phyloP scores from a whole-genome alignment of 2,797 vertebrate genomes.

The Muraenolepis orangiensis region DNA sequence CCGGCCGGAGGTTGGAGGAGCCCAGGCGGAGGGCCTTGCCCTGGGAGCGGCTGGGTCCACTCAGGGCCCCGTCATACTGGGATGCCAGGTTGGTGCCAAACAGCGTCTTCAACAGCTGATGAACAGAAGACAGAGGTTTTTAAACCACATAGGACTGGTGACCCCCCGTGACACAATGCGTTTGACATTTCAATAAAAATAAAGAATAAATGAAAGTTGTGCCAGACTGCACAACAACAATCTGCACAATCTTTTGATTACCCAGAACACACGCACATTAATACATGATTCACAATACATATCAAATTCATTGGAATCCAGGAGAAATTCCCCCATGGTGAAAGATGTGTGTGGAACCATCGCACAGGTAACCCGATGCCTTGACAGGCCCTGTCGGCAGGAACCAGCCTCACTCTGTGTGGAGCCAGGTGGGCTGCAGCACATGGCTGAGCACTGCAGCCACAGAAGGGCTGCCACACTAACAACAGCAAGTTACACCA shows the following conservation, averaged over 20 bases:
- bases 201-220: too few relatives aligned
- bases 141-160: background rate
- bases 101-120: conserved; percentile 89
- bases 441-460: conserved; percentile 65
- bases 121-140: conserved; percentile 2
- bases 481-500: too few relatives aligned
- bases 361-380: conserved; percentile 67
- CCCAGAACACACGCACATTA: background rate
- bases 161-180: background rate
- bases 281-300: background rate
- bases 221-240: background rate
- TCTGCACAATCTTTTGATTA: background rate
- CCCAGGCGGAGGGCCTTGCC: conserved; percentile 91
- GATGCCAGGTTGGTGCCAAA: conserved; percentile 98
- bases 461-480: conserved; percentile 56
- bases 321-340: background rate
- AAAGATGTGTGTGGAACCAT: conserved; percentile 66
- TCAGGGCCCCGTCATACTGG: conserved; percentile 86
- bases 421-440: conserved; percentile 42
- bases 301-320: background rate
- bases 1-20: conserved; percentile 87
- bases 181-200: background rate
- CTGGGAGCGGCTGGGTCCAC: conserved; percentile 85
- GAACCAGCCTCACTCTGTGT: conserved; percentile 69
- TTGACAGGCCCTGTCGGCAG: conserved; percentile 73